phyloP scores from a whole-genome alignment of 2,888 invertebrate genomes.

The Drosophila stalkeri region DNA sequence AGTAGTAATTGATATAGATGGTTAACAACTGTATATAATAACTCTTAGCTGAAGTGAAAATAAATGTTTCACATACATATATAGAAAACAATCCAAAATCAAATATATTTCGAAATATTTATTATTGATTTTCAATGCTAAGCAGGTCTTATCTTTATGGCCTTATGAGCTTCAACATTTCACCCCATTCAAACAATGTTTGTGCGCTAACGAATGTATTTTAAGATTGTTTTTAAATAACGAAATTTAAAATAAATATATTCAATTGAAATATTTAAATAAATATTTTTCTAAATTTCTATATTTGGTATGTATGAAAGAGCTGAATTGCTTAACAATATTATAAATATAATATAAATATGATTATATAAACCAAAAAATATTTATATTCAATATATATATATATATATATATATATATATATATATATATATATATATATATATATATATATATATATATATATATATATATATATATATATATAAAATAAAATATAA shows the following conservation, averaged over 20 bases:
- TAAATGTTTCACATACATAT: neutral
- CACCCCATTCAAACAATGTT: neutral
- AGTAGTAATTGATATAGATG: slow-evolving; percentile 27
- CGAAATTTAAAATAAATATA: neutral
- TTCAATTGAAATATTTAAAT: too few species aligned
- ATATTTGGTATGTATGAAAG: too few species aligned
- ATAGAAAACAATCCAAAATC: neutral
- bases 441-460: too few species aligned
- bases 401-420: too few species aligned
- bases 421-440: too few species aligned
- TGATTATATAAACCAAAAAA: too few species aligned
- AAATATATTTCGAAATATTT: neutral
- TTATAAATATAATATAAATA: too few species aligned
- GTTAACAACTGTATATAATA: neutral
- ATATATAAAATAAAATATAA: too few species aligned
- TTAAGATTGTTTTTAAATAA: neutral
- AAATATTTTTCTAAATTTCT: neutral
- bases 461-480: too few species aligned
- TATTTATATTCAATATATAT: too few species aligned
- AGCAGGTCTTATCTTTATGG: slow-evolving; percentile 5
- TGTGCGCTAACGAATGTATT: neutral
- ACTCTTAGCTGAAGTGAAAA: neutral
- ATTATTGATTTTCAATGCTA: neutral
- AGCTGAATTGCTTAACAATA: too few species aligned
- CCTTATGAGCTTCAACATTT: slow-evolving; percentile 1